These are phyloP conservation scores for Nesoenas mayeri DNA, from an alignment of 2,113 vertebrate genomes.

Conservation along the genomic window DNA sequence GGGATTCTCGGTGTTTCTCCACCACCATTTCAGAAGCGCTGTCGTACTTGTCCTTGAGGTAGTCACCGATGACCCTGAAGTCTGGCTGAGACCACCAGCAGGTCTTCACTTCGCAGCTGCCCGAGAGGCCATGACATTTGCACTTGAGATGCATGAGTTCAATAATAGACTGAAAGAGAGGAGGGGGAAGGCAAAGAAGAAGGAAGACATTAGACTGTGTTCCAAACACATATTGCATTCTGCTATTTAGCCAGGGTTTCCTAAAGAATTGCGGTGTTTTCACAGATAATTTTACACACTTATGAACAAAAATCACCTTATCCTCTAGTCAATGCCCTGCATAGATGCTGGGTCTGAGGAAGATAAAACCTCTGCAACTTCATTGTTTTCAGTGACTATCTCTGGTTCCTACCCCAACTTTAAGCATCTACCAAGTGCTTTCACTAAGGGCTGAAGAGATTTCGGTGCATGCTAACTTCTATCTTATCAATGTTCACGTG, in stretches of 20 bases:
- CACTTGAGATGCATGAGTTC: constrained; percentile 85
- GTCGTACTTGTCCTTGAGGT: constrained; percentile 86
- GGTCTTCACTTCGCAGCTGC: constrained; percentile 85
- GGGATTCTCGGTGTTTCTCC: constrained; percentile 83
- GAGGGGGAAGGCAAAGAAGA: not conserved
- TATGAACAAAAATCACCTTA: not conserved
- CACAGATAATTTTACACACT: not conserved
- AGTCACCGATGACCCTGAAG: constrained; percentile 82
- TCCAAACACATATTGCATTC: accelerated
- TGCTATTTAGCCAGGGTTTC: not conserved
- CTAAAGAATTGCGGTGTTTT: not conserved
- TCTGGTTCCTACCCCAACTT: not conserved
- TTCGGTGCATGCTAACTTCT: not conserved
- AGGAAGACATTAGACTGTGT: not conserved
- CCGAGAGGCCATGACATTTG: constrained; percentile 83
- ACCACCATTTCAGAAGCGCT: constrained; percentile 85
- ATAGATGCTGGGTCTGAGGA: not conserved
- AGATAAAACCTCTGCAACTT: not conserved
- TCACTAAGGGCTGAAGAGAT: not conserved
- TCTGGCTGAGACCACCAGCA: constrained; percentile 87
- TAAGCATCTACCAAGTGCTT: not conserved
- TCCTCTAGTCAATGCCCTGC: not conserved
- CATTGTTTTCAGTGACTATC: not conserved
- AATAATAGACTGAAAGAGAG: constrained; percentile 76
- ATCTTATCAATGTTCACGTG: not conserved